A percentile compares a stretch with the other conserved stretches of the same genome.
phyloP scores from a whole-genome alignment of 2,113 vertebrate species.

The Scytalopus superciliaris region DNA sequence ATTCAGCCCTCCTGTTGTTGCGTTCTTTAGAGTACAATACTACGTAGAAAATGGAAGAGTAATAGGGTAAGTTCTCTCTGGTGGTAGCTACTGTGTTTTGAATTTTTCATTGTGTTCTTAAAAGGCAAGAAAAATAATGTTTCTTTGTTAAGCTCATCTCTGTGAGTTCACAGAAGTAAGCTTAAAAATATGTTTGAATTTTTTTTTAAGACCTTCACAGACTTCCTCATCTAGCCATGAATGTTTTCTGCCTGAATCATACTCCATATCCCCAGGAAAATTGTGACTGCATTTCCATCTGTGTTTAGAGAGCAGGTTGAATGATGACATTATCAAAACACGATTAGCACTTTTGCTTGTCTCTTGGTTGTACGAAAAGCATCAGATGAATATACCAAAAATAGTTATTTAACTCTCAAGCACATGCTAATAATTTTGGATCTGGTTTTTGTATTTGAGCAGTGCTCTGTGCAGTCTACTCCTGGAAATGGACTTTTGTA shows the following conservation, averaged over 20 bases:
- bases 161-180: neutral
- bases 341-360: neutral
- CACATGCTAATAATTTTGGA: neutral
- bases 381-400: neutral
- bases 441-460: neutral
- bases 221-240: neutral
- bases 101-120: neutral
- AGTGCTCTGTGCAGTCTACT: neutral
- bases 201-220: neutral
- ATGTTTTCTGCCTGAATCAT: neutral
- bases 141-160: neutral
- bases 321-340: neutral
- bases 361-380: neutral
- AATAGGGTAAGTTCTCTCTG: slow-evolving; percentile 74
- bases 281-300: neutral
- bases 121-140: neutral
- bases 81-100: neutral
- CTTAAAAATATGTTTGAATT: neutral
- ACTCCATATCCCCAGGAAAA: neutral
- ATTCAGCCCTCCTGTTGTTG: slow-evolving; percentile 77
- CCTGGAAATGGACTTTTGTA: neutral
- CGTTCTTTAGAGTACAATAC: slow-evolving; percentile 87
- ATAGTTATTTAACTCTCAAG: neutral
- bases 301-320: neutral
- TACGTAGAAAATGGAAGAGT: slow-evolving; percentile 89